Evolutionary conservation across 2,113 vertebrate species (phyloP).

Genomic region (Siniperca knerii): DNA sequence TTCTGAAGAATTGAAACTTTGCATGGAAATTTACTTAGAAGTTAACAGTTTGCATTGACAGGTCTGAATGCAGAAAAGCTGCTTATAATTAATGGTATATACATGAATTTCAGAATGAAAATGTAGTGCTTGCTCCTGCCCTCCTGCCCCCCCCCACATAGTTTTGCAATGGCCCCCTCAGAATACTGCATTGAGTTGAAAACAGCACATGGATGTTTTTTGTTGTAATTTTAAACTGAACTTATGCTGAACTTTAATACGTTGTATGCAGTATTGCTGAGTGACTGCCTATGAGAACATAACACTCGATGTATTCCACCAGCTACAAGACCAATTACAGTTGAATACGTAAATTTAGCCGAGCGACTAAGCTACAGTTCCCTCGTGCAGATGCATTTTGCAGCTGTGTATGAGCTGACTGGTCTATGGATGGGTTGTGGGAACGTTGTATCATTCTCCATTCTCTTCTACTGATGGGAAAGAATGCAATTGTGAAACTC

Average conservation of each 20-base stretch:
- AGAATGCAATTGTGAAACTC: constrained; percentile 4
- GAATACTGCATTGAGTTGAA: not conserved
- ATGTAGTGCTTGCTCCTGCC: constrained; percentile 13
- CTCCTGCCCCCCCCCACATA: too few species aligned
- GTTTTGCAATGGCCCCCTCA: not conserved
- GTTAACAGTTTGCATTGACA: constrained; percentile 44
- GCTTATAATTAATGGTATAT: constrained; percentile 34
- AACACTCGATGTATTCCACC: constrained; percentile 8
- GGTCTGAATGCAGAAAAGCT: constrained; percentile 48
- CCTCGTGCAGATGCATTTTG: constrained; percentile 34
- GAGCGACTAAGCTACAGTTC: not conserved
- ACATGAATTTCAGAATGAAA: constrained; percentile 18
- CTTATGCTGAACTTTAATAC: constrained; percentile 49
- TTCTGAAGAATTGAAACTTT: constrained; percentile 33
- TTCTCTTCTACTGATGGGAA: constrained; percentile 11
- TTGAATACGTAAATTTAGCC: constrained; percentile 10
- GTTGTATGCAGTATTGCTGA: not conserved
- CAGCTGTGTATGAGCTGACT: constrained; percentile 29
- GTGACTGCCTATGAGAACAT: not conserved
- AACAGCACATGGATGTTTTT: not conserved
- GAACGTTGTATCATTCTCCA: constrained; percentile 15
- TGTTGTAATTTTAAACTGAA: constrained; percentile 32
- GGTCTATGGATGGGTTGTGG: constrained; percentile 23
- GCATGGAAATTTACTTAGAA: constrained; percentile 45
- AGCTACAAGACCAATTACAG: constrained; percentile 20